Base-by-base conservation (phyloP, 53 echinoderm and acorn worm genomes). In the Henricia sp. region DNA sequence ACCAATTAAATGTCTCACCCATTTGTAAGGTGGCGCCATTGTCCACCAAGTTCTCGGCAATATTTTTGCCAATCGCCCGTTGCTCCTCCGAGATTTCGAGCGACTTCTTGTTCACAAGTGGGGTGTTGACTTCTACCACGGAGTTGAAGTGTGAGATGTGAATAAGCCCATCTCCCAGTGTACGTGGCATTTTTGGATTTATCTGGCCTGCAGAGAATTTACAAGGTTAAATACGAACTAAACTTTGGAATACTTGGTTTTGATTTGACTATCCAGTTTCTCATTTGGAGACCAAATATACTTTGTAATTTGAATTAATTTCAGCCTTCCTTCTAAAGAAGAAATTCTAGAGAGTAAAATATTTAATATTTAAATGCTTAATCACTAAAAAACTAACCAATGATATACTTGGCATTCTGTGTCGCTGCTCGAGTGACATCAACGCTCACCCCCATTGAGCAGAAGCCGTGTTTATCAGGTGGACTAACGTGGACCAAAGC, bases 11-110 rank as follows among this genome's bases (percentile, higher is more conserved):
- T n/a, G n/a, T n/a, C n/a, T 68, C 25, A 83, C 83, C 83, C 51
- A 68, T 52, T 50, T 83, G 83, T 34, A 83, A 38, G 12, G 83
- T 83, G 11, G 83, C 83, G 14, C 83, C 83, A 34, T 83, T 68
- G 23, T 83, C 83, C 2, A 83, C 83, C 14, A 83, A 37, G 35
- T 83, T 83, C n/a, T 83, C 83, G 1, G 83, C 83, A 37, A 83
- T 83, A 52, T 25, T 29, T 52, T 68, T 50, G 29, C 83, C 83
- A 20, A 83, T 83, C 2, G 33, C 34, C 1, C 12, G 66, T 36
- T 83, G 67, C 3, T 65, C 83, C 0, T 28, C n/a, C 6, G 66
- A 34, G 35, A 83, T 52, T 27, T 34, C 3, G 1, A 67, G 68
- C 0, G 65, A 36, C 21, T 66, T 66, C 23, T 66, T 52, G 52